Conservation (phyloP, 2,113 vertebrate genomes). For the Fukomys damarensis region DNA sequence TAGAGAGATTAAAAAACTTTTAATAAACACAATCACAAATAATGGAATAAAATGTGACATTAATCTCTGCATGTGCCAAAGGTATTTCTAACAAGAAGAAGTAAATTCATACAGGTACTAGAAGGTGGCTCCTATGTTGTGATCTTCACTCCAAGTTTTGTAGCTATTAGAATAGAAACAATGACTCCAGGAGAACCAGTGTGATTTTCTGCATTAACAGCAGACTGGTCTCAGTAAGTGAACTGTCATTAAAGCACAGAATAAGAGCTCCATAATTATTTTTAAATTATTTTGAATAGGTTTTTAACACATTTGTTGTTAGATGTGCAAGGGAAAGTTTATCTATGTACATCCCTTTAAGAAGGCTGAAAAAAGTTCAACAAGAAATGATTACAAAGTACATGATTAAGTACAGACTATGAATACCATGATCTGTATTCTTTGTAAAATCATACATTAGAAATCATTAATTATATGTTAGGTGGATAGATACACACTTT, state of each 20-base stretch:
- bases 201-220: not conserved
- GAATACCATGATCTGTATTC: not conserved
- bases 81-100: not conserved
- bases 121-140: not conserved
- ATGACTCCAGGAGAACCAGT: accelerated
- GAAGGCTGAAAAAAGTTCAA: not conserved
- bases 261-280: not conserved
- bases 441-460: too few species aligned
- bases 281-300: conserved; percentile 3
- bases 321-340: not conserved
- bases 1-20: not conserved
- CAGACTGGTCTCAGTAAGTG: not conserved
- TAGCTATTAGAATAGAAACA: not conserved
- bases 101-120: not conserved
- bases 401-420: not conserved
- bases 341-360: not conserved
- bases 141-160: not conserved
- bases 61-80: not conserved
- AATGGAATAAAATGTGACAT: not conserved
- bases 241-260: not conserved
- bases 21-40: not conserved
- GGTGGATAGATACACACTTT: not conserved
- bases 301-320: not conserved
- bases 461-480: not conserved
- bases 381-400: not conserved